Evolutionary conservation across 2,797 vertebrate genomes (phyloP), one percentile per base, ranked within the genome.

Genomic region (Botia almorhae): DNA sequence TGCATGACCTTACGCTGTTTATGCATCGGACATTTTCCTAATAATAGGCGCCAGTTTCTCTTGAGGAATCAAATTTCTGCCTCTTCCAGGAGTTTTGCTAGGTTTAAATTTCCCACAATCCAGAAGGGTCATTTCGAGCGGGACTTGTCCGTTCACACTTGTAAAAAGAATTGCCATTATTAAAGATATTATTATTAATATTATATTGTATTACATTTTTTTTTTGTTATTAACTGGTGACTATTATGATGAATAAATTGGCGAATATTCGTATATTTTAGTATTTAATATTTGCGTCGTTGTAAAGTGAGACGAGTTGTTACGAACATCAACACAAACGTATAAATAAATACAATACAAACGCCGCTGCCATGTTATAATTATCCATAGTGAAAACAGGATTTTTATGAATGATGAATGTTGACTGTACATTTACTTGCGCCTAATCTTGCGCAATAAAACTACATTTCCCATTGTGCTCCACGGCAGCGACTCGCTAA

Each of bases 1-100:
- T 64, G n/a, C 6, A 17, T 81, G 67, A 80, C 61, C 79, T 64
- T 60, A 48, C 19, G 76, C 81, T 84, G 21, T 67, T 80, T 51
- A 63, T 3, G 17, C 48, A 19, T 70, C 14, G 39, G 39, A 5
- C 36, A 51, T 77, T 53, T 80, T 56, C 71, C 33, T n/a, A 68
- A 73, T 67, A 33, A 75, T 69, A 33, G 12, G 39, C 51, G 43
- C 14, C 51, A n/a, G 8, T 55, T 67, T 11, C 29, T 50, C 29
- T n/a, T 82, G 39, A 69, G 67, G 61, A 17, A 67, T 55, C 43
- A 8, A 60, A 60, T 51, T 51, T 56, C 46, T 78, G 23, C 19
- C 0, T 0, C 17, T 33, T 63, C 16, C 58, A 69, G 4, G 12
- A 21, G 7, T 69, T 58, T 56, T 17, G 16, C 3, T 29, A 21